Evolutionary conservation across 2,113 vertebrate genomes (phyloP).

Genomic region (Todiramphus saurophagus): DNA sequence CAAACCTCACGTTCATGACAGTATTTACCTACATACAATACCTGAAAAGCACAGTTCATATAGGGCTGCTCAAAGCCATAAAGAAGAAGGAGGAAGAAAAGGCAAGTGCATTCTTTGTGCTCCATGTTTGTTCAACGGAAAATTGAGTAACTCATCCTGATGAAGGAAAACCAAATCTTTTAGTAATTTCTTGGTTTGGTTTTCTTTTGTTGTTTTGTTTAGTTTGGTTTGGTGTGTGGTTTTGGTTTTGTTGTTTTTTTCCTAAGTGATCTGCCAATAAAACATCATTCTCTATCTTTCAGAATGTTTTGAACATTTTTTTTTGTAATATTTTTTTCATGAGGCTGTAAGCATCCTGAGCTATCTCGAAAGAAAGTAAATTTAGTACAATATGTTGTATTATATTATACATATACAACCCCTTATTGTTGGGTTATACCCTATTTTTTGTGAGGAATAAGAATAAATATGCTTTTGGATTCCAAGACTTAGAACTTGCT

Average conservation of each 20-base stretch:
- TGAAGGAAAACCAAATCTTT: not conserved
- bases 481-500: not conserved
- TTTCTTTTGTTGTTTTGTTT: too few species aligned
- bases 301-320: not conserved
- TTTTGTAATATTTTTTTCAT: too few species aligned
- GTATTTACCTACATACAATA: not conserved
- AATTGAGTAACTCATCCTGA: not conserved
- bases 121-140: not conserved
- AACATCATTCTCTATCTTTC: not conserved
- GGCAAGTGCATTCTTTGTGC: not conserved
- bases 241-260: too few species aligned
- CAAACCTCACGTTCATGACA: not conserved
- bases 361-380: not conserved
- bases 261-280: not conserved
- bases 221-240: too few species aligned
- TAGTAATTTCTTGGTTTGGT: not conserved
- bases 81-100: not conserved
- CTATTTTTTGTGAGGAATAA: not conserved
- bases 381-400: not conserved
- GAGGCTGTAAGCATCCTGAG: not conserved
- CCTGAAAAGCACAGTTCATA: not conserved
- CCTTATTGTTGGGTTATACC: not conserved
- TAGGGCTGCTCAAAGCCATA: not conserved
- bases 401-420: not conserved
- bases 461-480: not conserved